Base-by-base conservation (phyloP, 2,797 vertebrate species). In the Etheostoma perlongum region DNA sequence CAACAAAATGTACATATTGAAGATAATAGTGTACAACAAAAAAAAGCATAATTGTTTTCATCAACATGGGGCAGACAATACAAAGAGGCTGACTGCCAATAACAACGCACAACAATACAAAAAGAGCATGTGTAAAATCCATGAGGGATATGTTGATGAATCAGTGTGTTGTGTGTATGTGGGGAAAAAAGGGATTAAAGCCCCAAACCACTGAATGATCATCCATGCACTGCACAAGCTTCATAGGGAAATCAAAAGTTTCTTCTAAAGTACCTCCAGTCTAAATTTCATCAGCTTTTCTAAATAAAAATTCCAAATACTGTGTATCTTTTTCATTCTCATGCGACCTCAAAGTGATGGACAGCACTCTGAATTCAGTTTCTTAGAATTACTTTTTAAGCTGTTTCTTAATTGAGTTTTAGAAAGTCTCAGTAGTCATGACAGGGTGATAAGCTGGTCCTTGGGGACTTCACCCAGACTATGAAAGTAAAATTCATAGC, bases 361-460 rank as follows among this genome's bases (percentile, higher is more conserved):
- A 76, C 77, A 79, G 57, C 66, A 54, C 46, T 74, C 70, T 72
- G 23, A 83, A 72, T 72, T 44, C 51, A 58, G 27, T 76, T 82
- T 73, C 49, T 23, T 42, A 46, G 36, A 73, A 80, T 83, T 66
- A 70, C 40, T 84, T 57, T 79, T 86, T 12, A 47, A 74, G 78
- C 71, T 63, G 44, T 69, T 82, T 74, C 73, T 64, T 91, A 91
- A 89, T 91, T 92, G 74, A 91, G 82, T 83, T 89, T 81, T 68
- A 74, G 60, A 88, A 85, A 82, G 73, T 44, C 79, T 78, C 74
- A 67, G 73, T 19, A 36, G 69, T 79, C 70, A 19, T 36, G 76
- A 21, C 72, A 60, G 74, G 62, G 58, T 71, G 74, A 88, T 69
- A 78, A 49, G 80, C 79, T 21, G 74, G 49, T 86, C 88, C 76